These are phyloP conservation scores for Lapara coniferarum DNA, from an alignment of 2,888 invertebrate genomes.

Conservation along the genomic window DNA sequence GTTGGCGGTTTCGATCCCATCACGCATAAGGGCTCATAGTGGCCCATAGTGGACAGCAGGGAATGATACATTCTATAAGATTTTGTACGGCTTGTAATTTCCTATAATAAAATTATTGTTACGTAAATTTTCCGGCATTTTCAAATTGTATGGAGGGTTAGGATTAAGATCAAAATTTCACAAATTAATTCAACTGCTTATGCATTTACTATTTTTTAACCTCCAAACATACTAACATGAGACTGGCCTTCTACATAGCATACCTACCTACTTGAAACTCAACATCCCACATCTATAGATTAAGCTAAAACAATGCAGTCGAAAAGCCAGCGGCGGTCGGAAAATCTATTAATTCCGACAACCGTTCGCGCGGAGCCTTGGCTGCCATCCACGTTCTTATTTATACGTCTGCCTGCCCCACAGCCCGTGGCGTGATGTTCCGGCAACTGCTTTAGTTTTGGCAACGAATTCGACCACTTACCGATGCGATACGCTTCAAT, in stretches of 20 bases:
- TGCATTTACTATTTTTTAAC: too few relatives aligned
- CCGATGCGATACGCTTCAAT: conserved; percentile 15
- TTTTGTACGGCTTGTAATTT: too few relatives aligned
- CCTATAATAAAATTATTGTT: too few relatives aligned
- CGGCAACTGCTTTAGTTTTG: conserved; percentile 23
- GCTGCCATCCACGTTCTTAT: conserved; percentile 42
- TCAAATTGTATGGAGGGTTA: too few relatives aligned
- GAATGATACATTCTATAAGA: too few relatives aligned
- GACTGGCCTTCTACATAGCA: neutral
- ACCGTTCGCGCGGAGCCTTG: conserved; percentile 29
- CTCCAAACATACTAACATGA: too few relatives aligned
- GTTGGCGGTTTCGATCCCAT: too few relatives aligned
- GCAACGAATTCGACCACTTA: conserved; percentile 10
- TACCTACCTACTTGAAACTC: neutral
- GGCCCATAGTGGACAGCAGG: too few relatives aligned
- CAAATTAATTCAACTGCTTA: too few relatives aligned
- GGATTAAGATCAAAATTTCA: too few relatives aligned
- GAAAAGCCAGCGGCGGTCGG: conserved; percentile 15
- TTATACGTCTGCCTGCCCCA: conserved; percentile 40
- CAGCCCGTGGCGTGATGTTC: conserved; percentile 22
- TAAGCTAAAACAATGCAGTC: conserved; percentile 8
- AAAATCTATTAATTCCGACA: conserved; percentile 28
- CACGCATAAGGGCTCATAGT: too few relatives aligned
- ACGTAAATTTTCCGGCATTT: too few relatives aligned
- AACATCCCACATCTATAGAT: conserved; percentile 7